Base-by-base conservation (phyloP, 2,113 vertebrate species). In the Eonycteris spelaea region DNA sequence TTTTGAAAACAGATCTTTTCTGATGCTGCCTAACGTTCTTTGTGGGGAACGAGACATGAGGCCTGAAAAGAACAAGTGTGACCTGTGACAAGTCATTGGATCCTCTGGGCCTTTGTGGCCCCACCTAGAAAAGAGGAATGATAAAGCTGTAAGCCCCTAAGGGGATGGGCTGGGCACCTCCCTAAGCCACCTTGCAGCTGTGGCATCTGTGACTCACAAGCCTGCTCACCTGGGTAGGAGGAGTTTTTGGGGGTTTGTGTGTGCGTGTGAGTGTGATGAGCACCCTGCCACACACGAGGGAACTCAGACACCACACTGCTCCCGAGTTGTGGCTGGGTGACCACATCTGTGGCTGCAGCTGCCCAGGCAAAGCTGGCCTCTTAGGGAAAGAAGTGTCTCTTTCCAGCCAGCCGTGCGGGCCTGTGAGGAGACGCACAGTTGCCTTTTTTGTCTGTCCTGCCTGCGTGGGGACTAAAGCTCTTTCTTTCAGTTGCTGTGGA, bases 401-500 rank as follows among this genome's bases (percentile, higher is more conserved):
- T 90, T 84, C 78, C 48, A 95, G 87, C 68, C 51, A 40, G 74
- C 73, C 33, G 40, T 59, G 67, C 1, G 0, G 74, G 71, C 59
- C 61, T 61, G 10, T 3, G 10, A 70, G 65, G 86, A 91, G 78
- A 90, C 53, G 91, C 65, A 95, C 88, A 91, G 55, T 45, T 79
- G 86, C 86, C 87, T 93, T 97, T 96, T 91, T 96, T 18, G 0
- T 90, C 86, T 93, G 75, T 85, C 90, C 90, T 96, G 93, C 45
- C 84, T n/a, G 9, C 30, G 30, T 61, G 71, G 22, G 55, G 75
- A 96, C 96, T 96, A 97, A 96, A 78, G 93, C 55, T 65, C 94
- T 97, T 97, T 70, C 95, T 97, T 97, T 97, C 59, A 90, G 91
- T 33, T n/a, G 80, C 74, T 33, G 51, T 67, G 96, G 94, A 95